Conservation (phyloP, 2,888 invertebrate species). For the Lochmaea crataegi region DNA sequence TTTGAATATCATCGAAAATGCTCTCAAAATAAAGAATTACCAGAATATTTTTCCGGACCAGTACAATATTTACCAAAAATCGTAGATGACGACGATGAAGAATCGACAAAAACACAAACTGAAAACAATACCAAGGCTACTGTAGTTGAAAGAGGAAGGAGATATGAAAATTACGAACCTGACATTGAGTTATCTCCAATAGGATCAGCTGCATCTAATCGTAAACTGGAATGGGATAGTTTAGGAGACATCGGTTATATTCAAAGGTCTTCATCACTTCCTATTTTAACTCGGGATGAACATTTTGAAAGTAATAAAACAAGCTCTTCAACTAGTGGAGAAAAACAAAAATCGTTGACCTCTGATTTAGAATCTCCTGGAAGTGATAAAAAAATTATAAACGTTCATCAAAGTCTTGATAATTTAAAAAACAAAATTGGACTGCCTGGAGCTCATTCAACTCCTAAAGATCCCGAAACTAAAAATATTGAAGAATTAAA, state of each 20-base stretch:
- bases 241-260: slow-evolving; percentile 86
- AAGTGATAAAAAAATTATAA: slow-evolving; percentile 36
- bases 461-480: slow-evolving; percentile 58
- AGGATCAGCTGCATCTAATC: slow-evolving; percentile 79
- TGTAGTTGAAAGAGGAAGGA: not conserved
- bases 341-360: slow-evolving; percentile 17
- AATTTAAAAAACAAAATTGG: slow-evolving; percentile 60
- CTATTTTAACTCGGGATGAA: slow-evolving; percentile 44
- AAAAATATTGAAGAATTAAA: slow-evolving; percentile 11
- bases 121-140: slow-evolving; percentile 12
- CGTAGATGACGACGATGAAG: slow-evolving; percentile 41
- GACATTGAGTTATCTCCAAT: slow-evolving; percentile 71
- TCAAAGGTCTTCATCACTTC: slow-evolving; percentile 60
- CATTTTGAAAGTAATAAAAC: slow-evolving; percentile 17
- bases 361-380: slow-evolving; percentile 35
- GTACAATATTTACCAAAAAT: slow-evolving; percentile 52
- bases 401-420: slow-evolving; percentile 45
- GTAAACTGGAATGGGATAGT: slow-evolving; percentile 88
- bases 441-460: slow-evolving; percentile 69
- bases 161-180: slow-evolving; percentile 32
- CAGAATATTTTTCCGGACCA: slow-evolving; percentile 73
- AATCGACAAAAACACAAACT: slow-evolving; percentile 4
- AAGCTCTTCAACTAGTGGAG: slow-evolving; percentile 12
- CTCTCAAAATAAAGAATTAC: slow-evolving; percentile 74
- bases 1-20: slow-evolving; percentile 78